phyloP scores from a whole-genome alignment of 2,888 invertebrate species.

The Phasia obesa region DNA sequence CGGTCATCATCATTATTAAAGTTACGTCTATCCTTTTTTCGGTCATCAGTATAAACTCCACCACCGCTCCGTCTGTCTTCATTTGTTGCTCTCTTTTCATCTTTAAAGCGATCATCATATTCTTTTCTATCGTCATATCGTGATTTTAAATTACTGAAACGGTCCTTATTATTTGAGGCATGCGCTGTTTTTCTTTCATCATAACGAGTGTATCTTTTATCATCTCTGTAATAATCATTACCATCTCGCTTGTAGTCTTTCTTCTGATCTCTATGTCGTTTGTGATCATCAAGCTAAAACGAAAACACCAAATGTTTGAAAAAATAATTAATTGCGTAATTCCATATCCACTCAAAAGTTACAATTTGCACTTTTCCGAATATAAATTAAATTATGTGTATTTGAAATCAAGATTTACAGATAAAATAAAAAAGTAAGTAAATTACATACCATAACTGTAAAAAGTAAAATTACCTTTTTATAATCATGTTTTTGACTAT shows the following conservation, averaged over 20 bases:
- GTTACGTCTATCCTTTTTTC: constrained; percentile 61
- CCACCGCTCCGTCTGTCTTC: constrained; percentile 62
- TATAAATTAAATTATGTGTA: too few species aligned
- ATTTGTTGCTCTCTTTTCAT: constrained; percentile 64
- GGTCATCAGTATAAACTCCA: constrained; percentile 45
- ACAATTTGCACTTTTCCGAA: too few species aligned
- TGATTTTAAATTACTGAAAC: constrained; percentile 53
- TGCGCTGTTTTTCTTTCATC: constrained; percentile 55
- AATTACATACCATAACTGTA: background rate
- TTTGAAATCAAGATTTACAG: background rate
- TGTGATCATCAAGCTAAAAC: constrained; percentile 58
- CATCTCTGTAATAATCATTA: constrained; percentile 65
- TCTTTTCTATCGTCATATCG: constrained; percentile 71
- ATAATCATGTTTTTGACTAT: constrained; percentile 58
- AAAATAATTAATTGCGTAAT: too few species aligned
- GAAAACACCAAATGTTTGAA: too few species aligned
- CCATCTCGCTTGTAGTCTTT: constrained; percentile 63
- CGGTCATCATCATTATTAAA: constrained; percentile 48
- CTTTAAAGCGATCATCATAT: constrained; percentile 70
- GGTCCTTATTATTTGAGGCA: constrained; percentile 56
- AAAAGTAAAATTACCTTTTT: constrained; percentile 64
- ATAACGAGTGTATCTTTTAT: constrained; percentile 73
- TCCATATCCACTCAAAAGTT: too few species aligned
- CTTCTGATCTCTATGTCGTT: constrained; percentile 66
- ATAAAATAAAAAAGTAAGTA: background rate